Evolutionary conservation across 2,797 vertebrate species (phyloP), one percentile per base, ranked within the genome.

Genomic region (Syndactyla subalaris): DNA sequence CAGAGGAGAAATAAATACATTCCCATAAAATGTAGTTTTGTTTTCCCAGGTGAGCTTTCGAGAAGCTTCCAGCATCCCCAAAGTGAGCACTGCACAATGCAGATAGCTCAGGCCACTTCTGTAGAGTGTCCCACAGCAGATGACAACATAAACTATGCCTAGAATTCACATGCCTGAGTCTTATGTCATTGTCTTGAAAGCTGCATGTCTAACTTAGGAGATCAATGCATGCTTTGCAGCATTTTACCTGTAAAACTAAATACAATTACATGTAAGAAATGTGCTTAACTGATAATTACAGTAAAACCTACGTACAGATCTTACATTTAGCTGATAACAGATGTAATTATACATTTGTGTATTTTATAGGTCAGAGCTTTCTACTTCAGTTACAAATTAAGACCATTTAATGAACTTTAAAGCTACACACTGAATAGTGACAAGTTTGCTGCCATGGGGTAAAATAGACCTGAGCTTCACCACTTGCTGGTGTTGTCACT

Each of bases 1-100:
- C 83, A 73, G 72, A 95, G 88, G 91, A 95, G 91, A 97, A 87
- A 52, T 12, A 97, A 87, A 52, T 9, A 2, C 29, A 13, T 92
- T 87, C 43, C 68, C n/a, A 18, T 57, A 24, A 1, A 20, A 16
- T 45, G 14, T 20, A 51, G 34, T 34, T 79, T 80, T 85, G 6
- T 18, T 52, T 92, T 88, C 39, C 34, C 18, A 66, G n/a, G 10
- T 72, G 54, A 74, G 49, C 6, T 58, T 88, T 52, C 8, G 43
- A 67, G 76, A 89, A 67, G 17, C 32, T 85, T 96, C 61, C 48
- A 62, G 17, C 41, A 71, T 38, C 29, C 17, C 52, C 32, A 80
- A 70, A 62, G 10, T 36, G 46, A 77, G 27, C 14, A 14, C 21
- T 62, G 58, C 8, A 20, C 12, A 29, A 16, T 24, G 12, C 0